phyloP scores from a whole-genome alignment of 2,888 invertebrate genomes.

The Lampropteryx suffumata region DNA sequence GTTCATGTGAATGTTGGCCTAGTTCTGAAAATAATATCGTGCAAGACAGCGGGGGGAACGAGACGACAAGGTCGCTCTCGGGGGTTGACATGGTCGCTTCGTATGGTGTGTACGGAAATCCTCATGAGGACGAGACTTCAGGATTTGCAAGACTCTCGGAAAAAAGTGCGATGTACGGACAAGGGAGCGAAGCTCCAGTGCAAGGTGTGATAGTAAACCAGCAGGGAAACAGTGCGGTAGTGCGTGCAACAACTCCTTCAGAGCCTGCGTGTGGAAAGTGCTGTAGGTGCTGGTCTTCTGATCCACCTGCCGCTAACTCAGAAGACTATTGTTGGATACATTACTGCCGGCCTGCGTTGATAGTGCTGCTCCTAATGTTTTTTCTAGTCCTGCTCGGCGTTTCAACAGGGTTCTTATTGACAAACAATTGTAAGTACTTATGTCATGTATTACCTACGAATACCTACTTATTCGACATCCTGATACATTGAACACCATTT shows the following conservation, averaged over 20 bases:
- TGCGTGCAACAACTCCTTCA: conserved; percentile 54
- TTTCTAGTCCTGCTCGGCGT: conserved; percentile 81
- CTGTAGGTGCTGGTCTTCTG: conserved; percentile 58
- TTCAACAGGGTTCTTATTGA: conserved; percentile 81
- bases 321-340: conserved; percentile 80
- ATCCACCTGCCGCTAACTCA: conserved; percentile 65
- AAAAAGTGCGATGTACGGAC: conserved; percentile 67
- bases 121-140: conserved; percentile 76
- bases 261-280: conserved; percentile 62
- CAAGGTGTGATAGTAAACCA: conserved; percentile 81
- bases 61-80: conserved; percentile 72
- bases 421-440: conserved; percentile 82
- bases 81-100: conserved; percentile 81
- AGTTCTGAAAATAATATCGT: conserved; percentile 70
- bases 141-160: conserved; percentile 74
- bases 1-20: conserved; percentile 81
- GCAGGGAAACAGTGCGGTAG: conserved; percentile 78
- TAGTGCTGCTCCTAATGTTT: conserved; percentile 77
- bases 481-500: too few relatives aligned
- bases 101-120: conserved; percentile 79
- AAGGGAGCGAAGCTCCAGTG: conserved; percentile 71
- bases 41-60: conserved; percentile 63
- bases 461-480: too few relatives aligned
- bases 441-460: too few relatives aligned
- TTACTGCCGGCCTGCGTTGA: conserved; percentile 80